Percentiles rank a stretch among this genome's conserved stretches.
Conservation (phyloP, 2,113 vertebrate genomes). For the Gopherus flavomarginatus region DNA sequence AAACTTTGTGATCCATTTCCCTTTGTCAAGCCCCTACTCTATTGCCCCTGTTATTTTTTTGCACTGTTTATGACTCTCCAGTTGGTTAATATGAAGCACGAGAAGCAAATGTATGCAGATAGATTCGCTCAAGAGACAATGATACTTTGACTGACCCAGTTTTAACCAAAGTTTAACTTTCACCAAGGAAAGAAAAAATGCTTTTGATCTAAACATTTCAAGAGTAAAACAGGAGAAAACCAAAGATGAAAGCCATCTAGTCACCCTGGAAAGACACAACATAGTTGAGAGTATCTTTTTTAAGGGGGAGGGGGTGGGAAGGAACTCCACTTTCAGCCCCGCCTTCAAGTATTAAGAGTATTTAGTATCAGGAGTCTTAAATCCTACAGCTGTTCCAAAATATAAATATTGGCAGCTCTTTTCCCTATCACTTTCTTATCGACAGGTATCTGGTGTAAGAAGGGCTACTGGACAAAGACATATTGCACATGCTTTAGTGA, state of each 20-base stretch:
- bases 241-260: slow-evolving; percentile 56
- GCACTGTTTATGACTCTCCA: slow-evolving; percentile 23
- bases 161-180: slow-evolving; percentile 62
- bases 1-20: background rate
- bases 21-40: background rate
- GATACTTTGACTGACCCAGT: slow-evolving; percentile 66
- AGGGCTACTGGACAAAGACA: slow-evolving; percentile 16
- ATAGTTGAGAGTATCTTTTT: slow-evolving; percentile 30
- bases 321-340: background rate
- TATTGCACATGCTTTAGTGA: background rate
- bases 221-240: slow-evolving; percentile 47
- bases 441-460: slow-evolving; percentile 8
- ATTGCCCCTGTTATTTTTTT: background rate
- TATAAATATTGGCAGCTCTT: slow-evolving; percentile 48
- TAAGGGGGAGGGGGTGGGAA: background rate
- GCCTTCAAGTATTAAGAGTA: background rate
- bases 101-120: slow-evolving; percentile 37
- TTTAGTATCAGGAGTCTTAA: slow-evolving; percentile 25
- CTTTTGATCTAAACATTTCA: slow-evolving; percentile 59
- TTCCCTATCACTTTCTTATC: slow-evolving; percentile 25
- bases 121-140: slow-evolving; percentile 34
- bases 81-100: slow-evolving; percentile 38
- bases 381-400: slow-evolving; percentile 38
- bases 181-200: slow-evolving; percentile 54
- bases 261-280: slow-evolving; percentile 56